Evolutionary conservation across 2,113 vertebrate genomes (phyloP).

Genomic region (Hemiscyllium ocellatum): DNA sequence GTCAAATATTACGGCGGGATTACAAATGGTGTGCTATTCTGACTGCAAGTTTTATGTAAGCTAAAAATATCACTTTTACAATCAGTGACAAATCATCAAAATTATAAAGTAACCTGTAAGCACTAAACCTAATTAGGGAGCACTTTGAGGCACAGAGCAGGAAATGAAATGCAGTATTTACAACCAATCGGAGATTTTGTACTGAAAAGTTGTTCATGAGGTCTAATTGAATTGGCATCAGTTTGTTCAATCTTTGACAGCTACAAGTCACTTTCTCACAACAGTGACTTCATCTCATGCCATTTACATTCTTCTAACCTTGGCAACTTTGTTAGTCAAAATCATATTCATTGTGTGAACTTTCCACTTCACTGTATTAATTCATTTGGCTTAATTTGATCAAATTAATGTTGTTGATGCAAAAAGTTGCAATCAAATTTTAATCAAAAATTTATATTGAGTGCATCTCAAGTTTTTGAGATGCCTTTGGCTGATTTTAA

Average conservation of each 20-base stretch:
- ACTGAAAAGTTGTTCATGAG: neutral
- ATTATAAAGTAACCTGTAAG: neutral
- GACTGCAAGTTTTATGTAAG: neutral
- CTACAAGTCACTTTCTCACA: neutral
- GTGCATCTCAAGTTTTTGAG: neutral
- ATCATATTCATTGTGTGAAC: neutral
- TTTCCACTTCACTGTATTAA: neutral
- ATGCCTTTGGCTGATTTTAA: neutral
- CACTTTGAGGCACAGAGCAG: neutral
- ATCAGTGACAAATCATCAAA: neutral
- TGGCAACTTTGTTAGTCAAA: neutral
- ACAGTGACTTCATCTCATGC: neutral
- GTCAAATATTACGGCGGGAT: neutral
- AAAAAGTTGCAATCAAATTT: no score
- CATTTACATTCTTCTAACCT: neutral
- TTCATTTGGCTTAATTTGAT: neutral
- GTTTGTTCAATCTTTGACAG: neutral
- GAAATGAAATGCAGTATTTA: neutral
- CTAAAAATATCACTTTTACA: slow-evolving; percentile 28
- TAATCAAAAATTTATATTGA: neutral
- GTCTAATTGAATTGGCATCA: neutral
- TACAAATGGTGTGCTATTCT: neutral
- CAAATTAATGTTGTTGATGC: neutral
- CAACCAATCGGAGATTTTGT: neutral
- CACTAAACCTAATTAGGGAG: slow-evolving; percentile 13